phyloP scores from a whole-genome alignment of 2,797 vertebrate genomes.

The Amazona ochrocephala region DNA sequence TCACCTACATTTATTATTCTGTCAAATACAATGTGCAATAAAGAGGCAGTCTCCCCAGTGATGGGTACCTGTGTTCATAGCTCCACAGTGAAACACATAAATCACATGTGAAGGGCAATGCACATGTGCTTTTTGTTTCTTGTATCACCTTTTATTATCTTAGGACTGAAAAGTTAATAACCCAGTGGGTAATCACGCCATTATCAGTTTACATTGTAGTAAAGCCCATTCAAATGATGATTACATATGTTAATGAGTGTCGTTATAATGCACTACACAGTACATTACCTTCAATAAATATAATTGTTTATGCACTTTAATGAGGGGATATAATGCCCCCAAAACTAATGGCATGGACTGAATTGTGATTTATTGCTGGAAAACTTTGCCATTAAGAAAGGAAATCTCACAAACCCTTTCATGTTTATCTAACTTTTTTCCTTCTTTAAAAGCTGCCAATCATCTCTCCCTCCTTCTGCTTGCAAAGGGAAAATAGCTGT shows the following conservation, averaged over 20 bases:
- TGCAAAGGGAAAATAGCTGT: conserved; percentile 73
- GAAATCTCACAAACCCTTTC: conserved; percentile 78
- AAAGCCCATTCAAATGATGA: conserved; percentile 86
- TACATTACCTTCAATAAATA: conserved; percentile 93
- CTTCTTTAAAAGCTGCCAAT: conserved; percentile 76
- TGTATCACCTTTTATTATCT: conserved; percentile 84
- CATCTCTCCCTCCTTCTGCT: conserved; percentile 73
- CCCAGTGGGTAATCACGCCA: conserved; percentile 83
- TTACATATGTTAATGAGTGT: conserved; percentile 89
- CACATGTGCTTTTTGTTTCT: conserved; percentile 73
- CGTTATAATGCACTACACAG: conserved; percentile 94
- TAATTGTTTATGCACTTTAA: conserved; percentile 94
- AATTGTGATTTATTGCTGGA: conserved; percentile 87
- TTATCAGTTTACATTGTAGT: conserved; percentile 86
- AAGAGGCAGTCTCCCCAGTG: conserved; percentile 64
- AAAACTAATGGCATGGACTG: conserved; percentile 93
- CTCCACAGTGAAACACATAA: conserved; percentile 62
- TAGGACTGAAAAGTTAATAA: conserved; percentile 85
- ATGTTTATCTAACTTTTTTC: conserved; percentile 77
- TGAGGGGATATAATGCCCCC: conserved; percentile 90
- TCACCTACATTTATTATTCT: conserved; percentile 66
- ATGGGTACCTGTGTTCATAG: conserved; percentile 65
- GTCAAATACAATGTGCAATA: conserved; percentile 70
- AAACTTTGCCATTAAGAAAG: conserved; percentile 82
- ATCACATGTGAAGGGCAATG: conserved; percentile 70